Base-by-base conservation (phyloP, 2,797 vertebrate genomes). In the Paguma larvata region DNA sequence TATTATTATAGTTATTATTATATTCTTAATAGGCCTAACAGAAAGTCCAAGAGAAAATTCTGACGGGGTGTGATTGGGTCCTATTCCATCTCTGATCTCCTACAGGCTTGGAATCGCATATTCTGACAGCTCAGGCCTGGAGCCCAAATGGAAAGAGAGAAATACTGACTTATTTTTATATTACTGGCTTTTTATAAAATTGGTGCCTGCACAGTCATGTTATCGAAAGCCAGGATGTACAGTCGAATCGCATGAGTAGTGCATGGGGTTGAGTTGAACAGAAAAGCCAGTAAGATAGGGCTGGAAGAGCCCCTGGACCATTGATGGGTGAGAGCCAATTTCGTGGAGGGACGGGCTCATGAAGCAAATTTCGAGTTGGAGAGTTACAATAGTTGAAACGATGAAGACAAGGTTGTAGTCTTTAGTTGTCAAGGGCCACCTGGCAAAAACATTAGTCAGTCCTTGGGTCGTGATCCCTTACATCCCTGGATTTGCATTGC, bases 61-160 rank as follows among this genome's bases (percentile, higher is more conserved):
- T 30, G 15, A 16, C 2, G 18, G n/a, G 8, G 6, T 0, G 3
- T 9, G 3, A 11, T 3, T 2, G 44, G 23, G 25, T n/a, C 41
- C 3, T 4, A 1, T 10, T 23, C 13, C 70, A 27, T 48, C n/a
- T 34, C 72, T 70, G 32, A 11, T 9, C 48, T 30, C 5, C 25
- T 0, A 10, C 7, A n/a, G n/a, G n/a, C 27, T 1, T 62, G 2
- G 19, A 2, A 2, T 2, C 78, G 19, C 32, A 2, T 30, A 51
- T 44, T 38, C 10, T 16, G 11, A 30, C 9, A 25, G 21, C 30
- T 78, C 18, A 15, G 12, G 2, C 38, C 16, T 2, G 13, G 30
- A 53, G 83, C 46, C 13, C 11, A 5, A 19, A 27, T 12, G 6
- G 16, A 41, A 73, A 59, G n/a, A 44, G n/a, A 10, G 15, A 44